These are phyloP conservation scores for Bombus confusus DNA, from an alignment of 1,140 invertebrate species.

Conservation along the genomic window DNA sequence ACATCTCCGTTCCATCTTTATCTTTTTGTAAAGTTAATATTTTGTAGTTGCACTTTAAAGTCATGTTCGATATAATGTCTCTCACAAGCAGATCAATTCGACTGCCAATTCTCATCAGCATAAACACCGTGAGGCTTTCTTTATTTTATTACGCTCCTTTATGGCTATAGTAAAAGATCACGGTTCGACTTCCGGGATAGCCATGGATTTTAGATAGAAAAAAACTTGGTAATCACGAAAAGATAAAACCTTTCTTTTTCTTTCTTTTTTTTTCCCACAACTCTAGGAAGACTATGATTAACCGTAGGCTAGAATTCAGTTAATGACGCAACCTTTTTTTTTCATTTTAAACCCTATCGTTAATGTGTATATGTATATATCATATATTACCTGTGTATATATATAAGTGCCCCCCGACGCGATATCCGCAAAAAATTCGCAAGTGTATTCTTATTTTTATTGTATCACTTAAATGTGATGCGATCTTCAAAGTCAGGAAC, in stretches of 20 bases:
- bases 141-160: slow-evolving; percentile 35
- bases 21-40: not conserved
- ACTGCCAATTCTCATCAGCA: slow-evolving; percentile 11
- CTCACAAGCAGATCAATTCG: not conserved
- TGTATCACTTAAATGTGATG: slow-evolving; percentile 28
- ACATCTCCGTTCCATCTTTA: not conserved
- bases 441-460: slow-evolving; percentile 31
- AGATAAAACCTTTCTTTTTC: slow-evolving; percentile 61
- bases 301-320: slow-evolving; percentile 79
- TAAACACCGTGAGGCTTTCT: slow-evolving; percentile 14
- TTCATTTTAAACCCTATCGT: not conserved
- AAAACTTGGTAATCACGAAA: slow-evolving; percentile 40
- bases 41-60: slow-evolving; percentile 2
- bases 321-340: slow-evolving; percentile 54
- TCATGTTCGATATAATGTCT: slow-evolving; percentile 34
- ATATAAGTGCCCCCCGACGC: slow-evolving; percentile 29
- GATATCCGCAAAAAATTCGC: slow-evolving; percentile 52
- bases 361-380: slow-evolving; percentile 5
- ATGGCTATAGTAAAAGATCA: slow-evolving; percentile 18
- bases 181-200: slow-evolving; percentile 35
- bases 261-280: slow-evolving; percentile 52
- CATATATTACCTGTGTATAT: slow-evolving; percentile 31
- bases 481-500: slow-evolving; percentile 62
- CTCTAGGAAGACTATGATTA: slow-evolving; percentile 83
- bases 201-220: slow-evolving; percentile 49